Evolutionary conservation across 2,888 invertebrate species (phyloP).

Genomic region (Drosophila diplacantha): DNA sequence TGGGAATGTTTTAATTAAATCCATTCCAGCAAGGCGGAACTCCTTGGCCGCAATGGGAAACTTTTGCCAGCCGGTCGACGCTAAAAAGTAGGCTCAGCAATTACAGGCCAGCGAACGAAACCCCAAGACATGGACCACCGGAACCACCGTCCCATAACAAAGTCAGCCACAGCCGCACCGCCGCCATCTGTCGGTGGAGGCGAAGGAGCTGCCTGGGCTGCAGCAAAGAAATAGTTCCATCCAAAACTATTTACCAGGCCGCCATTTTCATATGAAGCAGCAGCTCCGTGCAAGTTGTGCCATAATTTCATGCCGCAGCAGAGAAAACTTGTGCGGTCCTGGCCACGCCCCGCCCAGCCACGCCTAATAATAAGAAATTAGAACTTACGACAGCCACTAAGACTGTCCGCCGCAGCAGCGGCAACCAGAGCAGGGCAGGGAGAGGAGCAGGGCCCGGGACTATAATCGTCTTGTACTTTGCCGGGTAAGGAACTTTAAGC

Average conservation of each 20-base stretch:
- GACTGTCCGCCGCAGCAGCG: conserved; percentile 62
- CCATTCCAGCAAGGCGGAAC: conserved; percentile 29
- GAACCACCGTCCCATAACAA: conserved; percentile 49
- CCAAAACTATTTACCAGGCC: conserved; percentile 61
- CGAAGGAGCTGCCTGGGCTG: conserved; percentile 8
- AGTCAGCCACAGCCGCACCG: conserved; percentile 54
- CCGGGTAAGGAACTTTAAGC: conserved; percentile 53
- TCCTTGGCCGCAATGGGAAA: conserved; percentile 44
- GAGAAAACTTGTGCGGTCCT: conserved; percentile 62
- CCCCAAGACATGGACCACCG: conserved; percentile 1
- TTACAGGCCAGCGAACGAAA: conserved; percentile 42
- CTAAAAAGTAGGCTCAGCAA: conserved; percentile 55
- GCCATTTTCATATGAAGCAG: conserved; percentile 66
- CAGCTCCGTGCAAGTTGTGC: conserved; percentile 58
- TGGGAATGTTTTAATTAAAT: conserved; percentile 62
- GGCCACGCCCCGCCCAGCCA: conserved; percentile 36
- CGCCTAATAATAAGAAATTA: conserved; percentile 73
- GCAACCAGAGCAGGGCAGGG: conserved; percentile 4
- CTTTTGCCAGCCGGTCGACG: conserved; percentile 29
- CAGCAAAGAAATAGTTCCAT: conserved; percentile 60
- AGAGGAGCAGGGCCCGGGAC: conserved; percentile 18
- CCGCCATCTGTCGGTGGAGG: conserved; percentile 10
- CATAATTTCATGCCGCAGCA: conserved; percentile 67
- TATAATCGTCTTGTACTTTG: conserved; percentile 63
- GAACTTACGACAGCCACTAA: conserved; percentile 71